Percentiles rank a stretch among this genome's conserved stretches.
Evolutionary conservation across 1,140 invertebrate genomes (phyloP).

Genomic region (Lithobius niger): DNA sequence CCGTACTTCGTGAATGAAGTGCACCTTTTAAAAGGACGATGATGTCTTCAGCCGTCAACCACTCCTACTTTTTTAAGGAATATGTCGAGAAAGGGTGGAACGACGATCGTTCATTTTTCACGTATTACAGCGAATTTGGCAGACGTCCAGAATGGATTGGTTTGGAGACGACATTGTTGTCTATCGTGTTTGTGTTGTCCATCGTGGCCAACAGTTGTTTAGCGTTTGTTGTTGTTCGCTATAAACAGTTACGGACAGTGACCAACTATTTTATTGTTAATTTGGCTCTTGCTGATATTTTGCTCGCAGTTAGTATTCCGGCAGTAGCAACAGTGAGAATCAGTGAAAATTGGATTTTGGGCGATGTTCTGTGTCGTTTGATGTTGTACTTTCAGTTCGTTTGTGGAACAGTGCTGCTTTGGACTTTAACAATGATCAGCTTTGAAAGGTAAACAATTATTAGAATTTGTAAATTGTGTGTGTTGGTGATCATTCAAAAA

Average conservation of each 20-base stretch:
- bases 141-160: background rate
- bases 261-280: conserved; percentile 29
- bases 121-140: background rate
- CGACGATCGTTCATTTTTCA: background rate
- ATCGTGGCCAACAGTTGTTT: background rate
- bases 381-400: conserved; percentile 59
- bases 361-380: conserved; percentile 61
- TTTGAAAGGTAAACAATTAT: conserved; percentile 3
- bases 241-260: conserved; percentile 17
- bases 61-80: background rate
- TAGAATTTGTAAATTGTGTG: too few relatives aligned
- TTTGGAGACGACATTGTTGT: background rate
- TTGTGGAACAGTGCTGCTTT: background rate
- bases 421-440: background rate
- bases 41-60: background rate
- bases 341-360: conserved; percentile 79
- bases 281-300: conserved; percentile 24
- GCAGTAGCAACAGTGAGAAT: conserved; percentile 76
- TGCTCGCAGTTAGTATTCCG: conserved; percentile 37
- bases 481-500: too few relatives aligned
- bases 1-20: too few relatives aligned
- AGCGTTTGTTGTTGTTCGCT: background rate
- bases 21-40: too few relatives aligned
- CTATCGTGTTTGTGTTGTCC: background rate
- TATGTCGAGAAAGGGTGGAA: background rate